phyloP scores from a whole-genome alignment of 2,888 invertebrate genomes.

The Callyntrura guangdongensis region DNA sequence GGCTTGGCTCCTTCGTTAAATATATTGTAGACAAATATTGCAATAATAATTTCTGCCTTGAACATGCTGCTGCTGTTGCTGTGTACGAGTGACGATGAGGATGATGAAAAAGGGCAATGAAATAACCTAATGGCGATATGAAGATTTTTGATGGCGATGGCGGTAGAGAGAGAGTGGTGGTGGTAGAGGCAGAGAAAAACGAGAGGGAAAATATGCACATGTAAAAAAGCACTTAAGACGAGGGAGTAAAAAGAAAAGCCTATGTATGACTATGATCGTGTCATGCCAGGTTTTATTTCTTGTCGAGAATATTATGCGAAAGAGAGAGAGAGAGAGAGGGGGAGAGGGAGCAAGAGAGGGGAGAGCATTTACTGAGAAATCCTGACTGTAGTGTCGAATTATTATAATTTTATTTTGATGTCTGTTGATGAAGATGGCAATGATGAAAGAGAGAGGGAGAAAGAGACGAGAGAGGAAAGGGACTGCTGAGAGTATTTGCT shows the following conservation, averaged over 20 bases:
- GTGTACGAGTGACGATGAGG: constrained; percentile 4
- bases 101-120: constrained; percentile 40
- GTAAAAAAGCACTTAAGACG: constrained; percentile 52
- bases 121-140: constrained; percentile 21
- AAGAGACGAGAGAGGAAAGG: no score
- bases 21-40: neutral
- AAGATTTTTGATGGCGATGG: no score
- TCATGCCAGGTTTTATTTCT: neutral
- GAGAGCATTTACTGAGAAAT: neutral
- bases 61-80: neutral
- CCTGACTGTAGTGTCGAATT: constrained; percentile 43
- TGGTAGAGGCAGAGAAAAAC: neutral
- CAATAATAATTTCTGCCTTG: constrained; percentile 51
- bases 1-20: neutral
- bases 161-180: no score
- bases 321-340: no score
- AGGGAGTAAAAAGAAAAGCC: neutral
- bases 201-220: constrained; percentile 46
- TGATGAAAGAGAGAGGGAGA: no score
- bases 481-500: neutral
- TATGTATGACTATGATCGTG: neutral
- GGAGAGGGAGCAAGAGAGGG: no score
- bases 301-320: neutral
- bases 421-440: neutral
- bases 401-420: constrained; percentile 52